phyloP scores from a whole-genome alignment of 2,797 vertebrate species.

The Cyprinodon diabolis region DNA sequence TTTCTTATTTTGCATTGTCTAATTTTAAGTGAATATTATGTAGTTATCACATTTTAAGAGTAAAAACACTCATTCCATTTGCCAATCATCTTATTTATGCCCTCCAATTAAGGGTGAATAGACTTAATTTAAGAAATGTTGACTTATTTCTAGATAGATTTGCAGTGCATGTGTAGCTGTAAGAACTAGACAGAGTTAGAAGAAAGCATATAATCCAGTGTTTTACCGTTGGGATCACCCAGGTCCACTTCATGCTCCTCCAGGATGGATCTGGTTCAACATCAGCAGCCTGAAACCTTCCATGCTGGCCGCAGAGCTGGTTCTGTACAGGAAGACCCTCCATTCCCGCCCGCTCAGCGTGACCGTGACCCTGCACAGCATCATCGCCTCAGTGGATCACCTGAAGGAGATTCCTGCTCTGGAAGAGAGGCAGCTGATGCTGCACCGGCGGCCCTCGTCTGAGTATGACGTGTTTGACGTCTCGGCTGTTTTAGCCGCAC shows the following conservation, averaged over 20 bases:
- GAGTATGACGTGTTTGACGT: conserved; percentile 80
- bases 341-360: conserved; percentile 70
- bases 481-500: conserved; percentile 54
- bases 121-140: too few species aligned
- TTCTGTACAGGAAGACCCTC: conserved; percentile 74
- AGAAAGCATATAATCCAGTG: not conserved
- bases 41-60: not conserved
- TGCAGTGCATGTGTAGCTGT: not conserved
- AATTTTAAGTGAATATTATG: too few species aligned
- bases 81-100: too few species aligned
- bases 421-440: conserved; percentile 65
- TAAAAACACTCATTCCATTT: not conserved
- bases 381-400: conserved; percentile 34
- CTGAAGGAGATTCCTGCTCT: conserved; percentile 52
- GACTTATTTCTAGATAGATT: too few species aligned
- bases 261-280: conserved; percentile 80
- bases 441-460: conserved; percentile 67
- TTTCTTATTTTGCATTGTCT: too few species aligned
- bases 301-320: conserved; percentile 74
- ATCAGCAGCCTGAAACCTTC: conserved; percentile 64
- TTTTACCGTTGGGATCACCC: conserved; percentile 3
- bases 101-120: too few species aligned
- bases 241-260: conserved; percentile 56
- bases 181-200: not conserved
- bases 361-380: conserved; percentile 71